phyloP scores from a whole-genome alignment of 2,113 vertebrate species.

The Syngnathoides biaculeatus region DNA sequence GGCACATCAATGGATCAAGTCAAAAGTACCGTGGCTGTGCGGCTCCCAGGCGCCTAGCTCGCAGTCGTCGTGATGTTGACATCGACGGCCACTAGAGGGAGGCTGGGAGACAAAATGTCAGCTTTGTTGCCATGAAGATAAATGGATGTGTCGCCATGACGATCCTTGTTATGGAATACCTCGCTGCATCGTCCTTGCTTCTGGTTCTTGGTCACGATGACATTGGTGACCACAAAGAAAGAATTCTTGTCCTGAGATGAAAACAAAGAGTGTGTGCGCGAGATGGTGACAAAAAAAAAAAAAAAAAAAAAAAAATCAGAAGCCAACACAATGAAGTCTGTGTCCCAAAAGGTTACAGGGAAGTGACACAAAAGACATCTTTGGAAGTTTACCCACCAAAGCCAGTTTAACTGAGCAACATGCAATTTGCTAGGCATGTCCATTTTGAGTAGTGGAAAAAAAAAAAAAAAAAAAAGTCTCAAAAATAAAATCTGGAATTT shows the following conservation, averaged over 20 bases:
- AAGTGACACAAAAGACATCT: not conserved
- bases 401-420: not conserved
- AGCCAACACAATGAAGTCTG: not conserved
- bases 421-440: not conserved
- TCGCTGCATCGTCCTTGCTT: conserved; percentile 69
- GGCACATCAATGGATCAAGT: not conserved
- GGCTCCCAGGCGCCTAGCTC: conserved; percentile 64
- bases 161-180: conserved; percentile 50
- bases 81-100: conserved; percentile 52
- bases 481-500: too few species aligned
- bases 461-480: not conserved
- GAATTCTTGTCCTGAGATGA: conserved; percentile 68
- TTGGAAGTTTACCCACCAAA: not conserved
- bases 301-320: not conserved
- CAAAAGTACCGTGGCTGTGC: conserved; percentile 73
- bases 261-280: not conserved
- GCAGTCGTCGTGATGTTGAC: conserved; percentile 70
- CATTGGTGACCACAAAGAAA: conserved; percentile 78
- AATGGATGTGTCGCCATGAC: not conserved
- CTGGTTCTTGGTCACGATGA: conserved; percentile 73
- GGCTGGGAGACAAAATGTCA: conserved; percentile 45
- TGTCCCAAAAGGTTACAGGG: not conserved
- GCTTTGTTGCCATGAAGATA: not conserved
- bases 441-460: not conserved
- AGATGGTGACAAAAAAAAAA: not conserved